Percentiles rank a stretch among this genome's conserved stretches.
phyloP scores from a whole-genome alignment of 1,140 invertebrate genomes.

The Metaphire vulgaris region DNA sequence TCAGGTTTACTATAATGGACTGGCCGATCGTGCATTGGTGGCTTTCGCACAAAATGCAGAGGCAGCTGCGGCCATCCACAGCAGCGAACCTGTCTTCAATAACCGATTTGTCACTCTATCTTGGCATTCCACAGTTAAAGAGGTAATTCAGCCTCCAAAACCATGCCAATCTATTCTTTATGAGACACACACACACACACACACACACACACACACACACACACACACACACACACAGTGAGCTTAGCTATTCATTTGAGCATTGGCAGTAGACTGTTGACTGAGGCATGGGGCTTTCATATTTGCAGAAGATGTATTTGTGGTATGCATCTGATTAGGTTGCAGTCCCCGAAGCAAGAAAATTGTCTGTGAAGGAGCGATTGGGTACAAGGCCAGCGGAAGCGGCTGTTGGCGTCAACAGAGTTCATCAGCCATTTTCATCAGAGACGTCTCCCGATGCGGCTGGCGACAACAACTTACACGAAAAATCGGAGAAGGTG shows the following conservation, averaged over 20 bases:
- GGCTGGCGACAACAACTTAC: neutral
- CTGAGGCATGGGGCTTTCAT: neutral
- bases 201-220: too few relatives aligned
- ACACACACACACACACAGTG: too few relatives aligned
- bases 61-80: conserved; percentile 84
- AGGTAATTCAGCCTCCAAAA: neutral
- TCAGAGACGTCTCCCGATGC: neutral
- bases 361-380: neutral
- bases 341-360: neutral
- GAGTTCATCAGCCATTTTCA: neutral
- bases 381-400: neutral
- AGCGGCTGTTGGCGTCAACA: neutral
- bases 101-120: conserved; percentile 70
- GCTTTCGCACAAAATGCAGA: conserved; percentile 81
- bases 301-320: neutral
- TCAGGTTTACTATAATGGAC: conserved; percentile 75
- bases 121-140: conserved; percentile 51
- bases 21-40: conserved; percentile 84
- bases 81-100: conserved; percentile 90
- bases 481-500: neutral
- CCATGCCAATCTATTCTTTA: neutral
- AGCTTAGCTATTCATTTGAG: neutral
- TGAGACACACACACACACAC: too few relatives aligned
- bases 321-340: neutral
- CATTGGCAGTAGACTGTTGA: neutral